Evolutionary conservation across 2,797 vertebrate genomes (phyloP).

Genomic region (Lagorchestes hirsutus): DNA sequence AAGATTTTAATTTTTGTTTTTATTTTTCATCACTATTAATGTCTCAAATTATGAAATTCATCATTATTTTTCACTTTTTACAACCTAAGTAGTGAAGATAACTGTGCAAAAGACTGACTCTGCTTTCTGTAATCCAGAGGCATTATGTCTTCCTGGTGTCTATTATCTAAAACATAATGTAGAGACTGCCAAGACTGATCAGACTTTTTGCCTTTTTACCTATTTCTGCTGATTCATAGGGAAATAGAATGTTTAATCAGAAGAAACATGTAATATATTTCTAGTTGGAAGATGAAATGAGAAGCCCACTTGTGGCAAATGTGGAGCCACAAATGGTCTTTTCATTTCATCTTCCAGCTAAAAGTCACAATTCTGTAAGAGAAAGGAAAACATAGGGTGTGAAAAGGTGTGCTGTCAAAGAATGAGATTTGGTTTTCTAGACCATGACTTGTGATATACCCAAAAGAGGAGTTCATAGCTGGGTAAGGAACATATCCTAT

Average conservation of each 20-base stretch:
- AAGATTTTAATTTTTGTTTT: slow-evolving; percentile 50
- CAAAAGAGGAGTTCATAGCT: background rate
- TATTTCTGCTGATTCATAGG: background rate
- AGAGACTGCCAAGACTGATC: slow-evolving; percentile 18
- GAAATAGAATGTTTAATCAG: background rate
- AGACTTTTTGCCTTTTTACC: background rate
- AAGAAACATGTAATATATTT: background rate
- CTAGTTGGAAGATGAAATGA: background rate
- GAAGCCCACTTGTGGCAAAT: background rate
- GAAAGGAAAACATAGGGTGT: background rate
- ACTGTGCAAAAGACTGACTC: background rate
- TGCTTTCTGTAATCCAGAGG: background rate
- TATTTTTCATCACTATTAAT: background rate
- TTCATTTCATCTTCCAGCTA: background rate
- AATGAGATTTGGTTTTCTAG: background rate
- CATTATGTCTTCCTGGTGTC: background rate
- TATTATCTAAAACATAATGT: background rate
- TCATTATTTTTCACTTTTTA: background rate
- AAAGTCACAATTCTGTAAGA: background rate
- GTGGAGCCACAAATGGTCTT: background rate
- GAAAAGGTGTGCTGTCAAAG: background rate
- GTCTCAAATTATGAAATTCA: slow-evolving; percentile 16
- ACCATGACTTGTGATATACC: background rate
- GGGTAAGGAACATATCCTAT: background rate
- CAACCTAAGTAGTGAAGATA: background rate